Base-by-base conservation (phyloP, 2,888 invertebrate species). In the Odontocolon sp. region DNA sequence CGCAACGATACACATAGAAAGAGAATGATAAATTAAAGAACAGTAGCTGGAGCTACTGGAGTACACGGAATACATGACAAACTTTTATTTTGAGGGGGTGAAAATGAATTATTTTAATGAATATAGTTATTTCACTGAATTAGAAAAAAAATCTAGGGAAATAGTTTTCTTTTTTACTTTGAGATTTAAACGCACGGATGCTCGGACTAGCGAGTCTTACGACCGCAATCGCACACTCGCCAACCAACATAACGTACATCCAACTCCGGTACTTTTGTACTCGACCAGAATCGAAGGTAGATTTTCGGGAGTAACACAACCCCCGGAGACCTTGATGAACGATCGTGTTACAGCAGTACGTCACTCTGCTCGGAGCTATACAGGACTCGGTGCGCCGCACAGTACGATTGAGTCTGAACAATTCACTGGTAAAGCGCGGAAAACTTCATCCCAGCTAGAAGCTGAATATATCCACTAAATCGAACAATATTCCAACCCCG, bases 321-420 rank as follows among this genome's bases (percentile, higher is more conserved):
- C 81, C 83, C 81, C 70, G 78, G 82, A 82, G 83, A 80, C 81
- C 81, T 80, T 84, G 83, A 84, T 82, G 80, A 80, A 84, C 81
- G 82, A 76, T 76, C 81, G 71, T 77, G 78, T 79, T 74, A 78
- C 64, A 73, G 82, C 83, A 82, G 71, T 84, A 82, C 81, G 80
- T 84, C 82, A 82, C 83, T 82, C 77, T 63, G 79, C 64, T 75
- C 75, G 64, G 71, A 81, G 80, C 80, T 80, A 50, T 75, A 68
- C 75, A 72, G 76, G 63, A 68, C 77, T 64, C 50, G 50, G 50
- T 42, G 47, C 45, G 21, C 14, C 54, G 33, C 67, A 70, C 50
- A 18, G 63, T 50, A 14, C 63, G 36, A 50, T 64, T 64, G 63
- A 50, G 63, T 64, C 63, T 50, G 63, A 64, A 50, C 63, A 64